Conservation (phyloP, 2,113 vertebrate genomes). For the Muntiacus muntjak region DNA sequence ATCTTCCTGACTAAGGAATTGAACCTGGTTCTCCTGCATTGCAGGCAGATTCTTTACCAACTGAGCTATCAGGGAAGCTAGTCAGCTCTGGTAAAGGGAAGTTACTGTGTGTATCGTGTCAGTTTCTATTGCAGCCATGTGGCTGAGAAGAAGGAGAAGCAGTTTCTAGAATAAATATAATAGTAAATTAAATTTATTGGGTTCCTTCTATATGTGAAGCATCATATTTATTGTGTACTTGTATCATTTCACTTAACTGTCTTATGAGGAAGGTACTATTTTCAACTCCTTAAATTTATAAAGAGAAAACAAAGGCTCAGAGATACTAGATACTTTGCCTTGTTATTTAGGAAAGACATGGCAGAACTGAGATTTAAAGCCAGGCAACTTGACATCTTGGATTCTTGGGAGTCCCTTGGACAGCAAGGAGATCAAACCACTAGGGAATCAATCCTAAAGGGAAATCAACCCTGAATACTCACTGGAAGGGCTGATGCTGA, state of each 20-base stretch:
- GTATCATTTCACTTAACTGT: neutral
- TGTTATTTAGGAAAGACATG: neutral
- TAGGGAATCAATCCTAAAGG: neutral
- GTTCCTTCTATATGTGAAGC: neutral
- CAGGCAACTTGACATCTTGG: neutral
- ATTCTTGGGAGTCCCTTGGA: neutral
- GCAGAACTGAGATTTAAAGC: neutral
- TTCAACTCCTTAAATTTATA: neutral
- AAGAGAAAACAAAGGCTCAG: neutral
- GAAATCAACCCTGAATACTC: neutral
- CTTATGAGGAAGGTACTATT: neutral
- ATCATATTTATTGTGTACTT: neutral
- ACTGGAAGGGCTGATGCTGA: neutral
- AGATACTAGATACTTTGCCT: neutral
- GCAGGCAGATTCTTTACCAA: neutral
- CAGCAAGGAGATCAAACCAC: neutral
- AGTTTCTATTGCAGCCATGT: neutral
- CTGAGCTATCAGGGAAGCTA: neutral
- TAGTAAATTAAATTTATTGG: neutral
- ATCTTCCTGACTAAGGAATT: neutral
- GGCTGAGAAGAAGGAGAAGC: neutral
- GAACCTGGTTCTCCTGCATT: neutral
- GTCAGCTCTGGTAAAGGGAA: neutral
- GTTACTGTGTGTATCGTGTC: neutral
- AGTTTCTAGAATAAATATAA: neutral